phyloP scores from a whole-genome alignment of 2,113 vertebrate genomes.

The Telmatochromis bifrenatus region DNA sequence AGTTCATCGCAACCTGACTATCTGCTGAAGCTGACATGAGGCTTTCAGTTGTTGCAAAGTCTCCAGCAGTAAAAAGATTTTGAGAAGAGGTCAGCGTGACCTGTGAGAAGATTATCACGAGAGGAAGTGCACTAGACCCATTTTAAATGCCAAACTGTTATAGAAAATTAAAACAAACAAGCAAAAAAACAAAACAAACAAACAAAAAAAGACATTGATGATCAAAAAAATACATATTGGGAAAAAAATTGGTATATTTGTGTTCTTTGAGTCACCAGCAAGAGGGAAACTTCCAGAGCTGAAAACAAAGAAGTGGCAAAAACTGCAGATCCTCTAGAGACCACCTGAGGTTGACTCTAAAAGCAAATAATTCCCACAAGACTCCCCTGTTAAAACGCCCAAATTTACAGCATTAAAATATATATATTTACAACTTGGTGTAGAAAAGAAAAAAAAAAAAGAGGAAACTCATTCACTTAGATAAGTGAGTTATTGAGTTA shows the following conservation, averaged over 20 bases:
- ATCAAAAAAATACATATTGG: neutral
- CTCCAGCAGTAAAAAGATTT: neutral
- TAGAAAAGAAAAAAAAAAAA: neutral
- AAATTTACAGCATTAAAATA: neutral
- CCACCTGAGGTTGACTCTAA: neutral
- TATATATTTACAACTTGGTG: neutral
- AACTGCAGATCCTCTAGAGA: neutral
- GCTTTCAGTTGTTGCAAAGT: neutral
- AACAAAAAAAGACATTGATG: neutral
- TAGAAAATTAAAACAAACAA: neutral
- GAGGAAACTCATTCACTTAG: neutral
- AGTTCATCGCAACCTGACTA: neutral
- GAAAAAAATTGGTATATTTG: neutral
- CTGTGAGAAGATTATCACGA: neutral
- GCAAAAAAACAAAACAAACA: neutral
- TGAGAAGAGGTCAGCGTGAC: neutral
- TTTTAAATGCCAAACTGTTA: neutral
- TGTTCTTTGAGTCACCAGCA: neutral
- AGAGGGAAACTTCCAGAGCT: neutral
- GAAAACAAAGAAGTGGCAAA: neutral
- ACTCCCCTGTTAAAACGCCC: neutral
- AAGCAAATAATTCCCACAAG: neutral
- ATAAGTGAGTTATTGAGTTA: neutral
- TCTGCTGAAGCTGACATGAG: neutral
- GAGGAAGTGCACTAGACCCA: neutral